Conservation (phyloP, 2,113 vertebrate species). For the Anser cygnoides region DNA sequence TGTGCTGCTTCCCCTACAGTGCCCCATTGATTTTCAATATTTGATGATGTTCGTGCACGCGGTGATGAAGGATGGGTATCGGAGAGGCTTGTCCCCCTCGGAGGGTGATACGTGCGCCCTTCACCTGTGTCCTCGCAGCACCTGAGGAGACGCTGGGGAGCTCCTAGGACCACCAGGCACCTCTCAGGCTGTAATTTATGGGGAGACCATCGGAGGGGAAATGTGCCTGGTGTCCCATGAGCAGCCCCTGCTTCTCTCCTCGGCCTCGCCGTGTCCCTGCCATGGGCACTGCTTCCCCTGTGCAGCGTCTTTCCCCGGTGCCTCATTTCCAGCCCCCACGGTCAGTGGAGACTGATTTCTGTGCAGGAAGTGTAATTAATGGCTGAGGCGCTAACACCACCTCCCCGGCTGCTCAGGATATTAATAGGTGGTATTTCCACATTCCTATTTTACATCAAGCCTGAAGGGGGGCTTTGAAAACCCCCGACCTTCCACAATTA, state of each 20-base stretch:
- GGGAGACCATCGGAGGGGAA: background rate
- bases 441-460: background rate
- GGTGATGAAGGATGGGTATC: background rate
- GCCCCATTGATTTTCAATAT: constrained; percentile 22
- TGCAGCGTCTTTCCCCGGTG: background rate
- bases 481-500: background rate
- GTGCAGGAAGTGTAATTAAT: background rate
- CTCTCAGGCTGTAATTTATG: background rate
- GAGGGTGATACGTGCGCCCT: rapidly evolving
- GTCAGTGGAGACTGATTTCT: background rate
- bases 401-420: background rate
- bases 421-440: background rate
- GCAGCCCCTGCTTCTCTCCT: too few species aligned
- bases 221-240: background rate
- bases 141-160: background rate
- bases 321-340: background rate
- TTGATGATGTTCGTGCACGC: background rate
- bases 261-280: background rate
- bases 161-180: background rate
- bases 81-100: rapidly evolving
- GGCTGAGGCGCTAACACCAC: rapidly evolving
- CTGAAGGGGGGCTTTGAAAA: background rate
- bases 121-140: rapidly evolving
- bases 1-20: background rate
- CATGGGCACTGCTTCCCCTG: background rate